Conservation (phyloP, 2,797 vertebrate genomes). For the Hippopotamyrus pictus region DNA sequence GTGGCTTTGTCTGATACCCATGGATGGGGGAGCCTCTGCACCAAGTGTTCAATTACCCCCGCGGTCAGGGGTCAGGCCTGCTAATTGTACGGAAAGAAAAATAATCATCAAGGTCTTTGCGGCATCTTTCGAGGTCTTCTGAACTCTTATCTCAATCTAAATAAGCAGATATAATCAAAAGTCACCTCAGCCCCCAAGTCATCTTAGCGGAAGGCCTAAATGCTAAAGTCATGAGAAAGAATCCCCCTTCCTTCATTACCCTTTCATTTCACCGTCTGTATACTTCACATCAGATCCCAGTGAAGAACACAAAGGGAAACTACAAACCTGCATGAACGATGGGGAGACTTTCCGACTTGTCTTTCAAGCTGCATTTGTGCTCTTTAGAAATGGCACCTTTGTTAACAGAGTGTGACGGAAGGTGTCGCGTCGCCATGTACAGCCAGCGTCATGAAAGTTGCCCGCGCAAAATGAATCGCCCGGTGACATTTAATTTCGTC, state of each 20-base stretch:
- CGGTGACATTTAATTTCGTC: conserved; percentile 24
- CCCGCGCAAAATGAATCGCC: background rate
- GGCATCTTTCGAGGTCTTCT: background rate
- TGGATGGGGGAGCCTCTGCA: background rate
- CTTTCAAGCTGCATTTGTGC: conserved; percentile 6
- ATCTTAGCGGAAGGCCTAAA: conserved; percentile 28
- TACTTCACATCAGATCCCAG: conserved; percentile 33
- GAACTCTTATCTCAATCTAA: conserved; percentile 19
- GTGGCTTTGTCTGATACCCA: conserved; percentile 11
- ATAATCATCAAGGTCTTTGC: conserved; percentile 30
- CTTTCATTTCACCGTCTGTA: conserved; percentile 27
- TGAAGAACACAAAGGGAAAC: background rate
- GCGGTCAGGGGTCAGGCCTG: conserved; percentile 24
- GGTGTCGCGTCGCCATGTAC: background rate
- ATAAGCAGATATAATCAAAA: conserved; percentile 17
- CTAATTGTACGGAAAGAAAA: conserved; percentile 28
- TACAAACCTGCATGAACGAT: background rate
- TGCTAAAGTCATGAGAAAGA: conserved; percentile 26
- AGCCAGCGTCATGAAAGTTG: background rate
- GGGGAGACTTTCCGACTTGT: conserved; percentile 10
- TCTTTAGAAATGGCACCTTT: conserved; percentile 16
- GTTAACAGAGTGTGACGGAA: background rate
- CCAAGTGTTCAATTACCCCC: conserved; percentile 13
- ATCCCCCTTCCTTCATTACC: conserved; percentile 28
- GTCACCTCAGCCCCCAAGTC: conserved; percentile 15